A percentile compares a stretch with the other conserved stretches of the same genome.
phyloP scores from a whole-genome alignment of 2,797 vertebrate species.

The Sebastes diploproa region DNA sequence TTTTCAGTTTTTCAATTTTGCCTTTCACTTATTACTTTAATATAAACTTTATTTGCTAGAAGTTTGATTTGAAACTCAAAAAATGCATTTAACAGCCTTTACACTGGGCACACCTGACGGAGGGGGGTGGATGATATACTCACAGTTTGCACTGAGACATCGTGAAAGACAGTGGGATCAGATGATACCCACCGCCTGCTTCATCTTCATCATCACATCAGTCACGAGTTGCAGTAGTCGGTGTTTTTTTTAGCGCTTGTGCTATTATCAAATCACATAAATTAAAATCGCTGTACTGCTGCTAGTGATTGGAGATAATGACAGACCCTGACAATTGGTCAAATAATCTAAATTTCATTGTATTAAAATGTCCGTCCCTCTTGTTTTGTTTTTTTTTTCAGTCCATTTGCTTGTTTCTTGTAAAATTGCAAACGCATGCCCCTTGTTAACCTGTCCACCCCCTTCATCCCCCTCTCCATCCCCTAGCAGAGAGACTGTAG shows the following conservation, averaged over 20 bases:
- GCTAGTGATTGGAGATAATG: background rate
- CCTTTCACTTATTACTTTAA: background rate
- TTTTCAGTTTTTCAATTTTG: background rate
- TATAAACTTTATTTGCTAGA: background rate
- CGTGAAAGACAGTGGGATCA: background rate
- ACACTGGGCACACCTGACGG: background rate
- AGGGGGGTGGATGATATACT: background rate
- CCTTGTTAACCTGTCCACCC: too few species aligned
- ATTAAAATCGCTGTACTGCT: background rate
- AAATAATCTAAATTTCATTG: too few species aligned
- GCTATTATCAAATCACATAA: background rate
- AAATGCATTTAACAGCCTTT: background rate
- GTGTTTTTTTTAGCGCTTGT: background rate
- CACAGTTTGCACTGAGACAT: background rate
- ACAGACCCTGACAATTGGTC: too few species aligned
- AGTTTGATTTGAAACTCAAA: background rate
- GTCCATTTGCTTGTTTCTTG: too few species aligned
- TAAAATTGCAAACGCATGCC: too few species aligned
- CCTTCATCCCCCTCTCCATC: too few species aligned
- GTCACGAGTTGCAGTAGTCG: background rate
- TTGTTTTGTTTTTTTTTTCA: too few species aligned
- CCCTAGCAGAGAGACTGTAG: too few species aligned
- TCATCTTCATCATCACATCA: background rate
- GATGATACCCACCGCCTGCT: background rate
- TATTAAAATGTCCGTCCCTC: too few species aligned